phyloP scores from a whole-genome alignment of 2,888 invertebrate genomes.

The Microctonus hyperodae region DNA sequence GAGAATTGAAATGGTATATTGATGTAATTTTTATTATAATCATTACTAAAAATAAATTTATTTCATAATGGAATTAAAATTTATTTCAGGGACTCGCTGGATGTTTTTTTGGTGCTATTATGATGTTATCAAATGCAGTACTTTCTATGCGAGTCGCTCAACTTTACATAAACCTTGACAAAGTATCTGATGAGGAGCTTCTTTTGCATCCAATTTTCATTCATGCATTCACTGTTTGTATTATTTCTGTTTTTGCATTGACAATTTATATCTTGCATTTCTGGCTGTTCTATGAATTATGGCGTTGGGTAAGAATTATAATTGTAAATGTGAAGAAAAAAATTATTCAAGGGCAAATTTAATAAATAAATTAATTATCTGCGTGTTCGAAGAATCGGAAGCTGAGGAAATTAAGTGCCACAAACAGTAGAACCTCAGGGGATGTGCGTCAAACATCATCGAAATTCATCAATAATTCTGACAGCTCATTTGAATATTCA shows the following conservation, averaged over 20 bases:
- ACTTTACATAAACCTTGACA: conserved; percentile 50
- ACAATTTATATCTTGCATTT: conserved; percentile 52
- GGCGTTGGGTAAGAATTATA: conserved; percentile 46
- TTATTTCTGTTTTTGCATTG: conserved; percentile 54
- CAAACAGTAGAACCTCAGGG: no score
- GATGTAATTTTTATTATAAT: conserved; percentile 9
- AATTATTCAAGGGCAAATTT: background rate
- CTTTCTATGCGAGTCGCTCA: conserved; percentile 56
- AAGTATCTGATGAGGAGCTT: conserved; percentile 52
- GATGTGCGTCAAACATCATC: background rate
- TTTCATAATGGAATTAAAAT: conserved; percentile 1
- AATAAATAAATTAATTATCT: no score
- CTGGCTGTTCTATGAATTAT: conserved; percentile 52
- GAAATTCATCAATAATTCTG: background rate
- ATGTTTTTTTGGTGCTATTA: conserved; percentile 42
- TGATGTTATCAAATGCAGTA: conserved; percentile 50
- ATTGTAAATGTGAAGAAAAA: no score
- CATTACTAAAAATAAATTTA: conserved; percentile 9
- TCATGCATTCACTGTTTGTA: conserved; percentile 55
- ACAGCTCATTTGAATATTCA: background rate
- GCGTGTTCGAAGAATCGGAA: no score
- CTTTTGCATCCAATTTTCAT: conserved; percentile 54
- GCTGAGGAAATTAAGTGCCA: no score
- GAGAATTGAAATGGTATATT: conserved; percentile 41
- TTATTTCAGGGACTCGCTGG: conserved; percentile 45